These are phyloP conservation scores for Ischnus inquisitorius DNA, from an alignment of 2,888 invertebrate species.

Conservation along the genomic window DNA sequence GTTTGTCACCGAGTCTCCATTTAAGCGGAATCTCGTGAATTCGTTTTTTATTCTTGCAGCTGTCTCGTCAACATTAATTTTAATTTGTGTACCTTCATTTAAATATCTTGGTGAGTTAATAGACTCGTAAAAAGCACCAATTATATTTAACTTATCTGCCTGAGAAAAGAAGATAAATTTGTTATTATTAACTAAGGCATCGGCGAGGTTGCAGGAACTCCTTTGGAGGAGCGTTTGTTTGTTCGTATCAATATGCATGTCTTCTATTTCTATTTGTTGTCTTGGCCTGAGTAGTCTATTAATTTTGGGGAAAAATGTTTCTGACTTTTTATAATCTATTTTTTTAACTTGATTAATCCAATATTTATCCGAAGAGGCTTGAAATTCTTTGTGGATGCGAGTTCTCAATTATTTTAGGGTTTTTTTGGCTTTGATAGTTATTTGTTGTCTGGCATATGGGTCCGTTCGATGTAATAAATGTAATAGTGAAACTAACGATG, in stretches of 20 bases:
- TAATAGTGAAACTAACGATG: background rate
- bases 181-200: background rate
- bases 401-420: background rate
- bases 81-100: background rate
- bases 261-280: background rate
- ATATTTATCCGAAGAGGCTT: background rate
- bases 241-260: background rate
- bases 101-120: background rate
- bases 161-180: background rate
- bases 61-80: too few relatives aligned
- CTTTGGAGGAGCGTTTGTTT: background rate
- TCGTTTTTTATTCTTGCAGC: background rate
- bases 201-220: background rate
- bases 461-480: background rate
- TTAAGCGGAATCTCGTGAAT: background rate
- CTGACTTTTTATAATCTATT: constrained; percentile 11
- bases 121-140: background rate
- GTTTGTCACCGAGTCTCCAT: background rate
- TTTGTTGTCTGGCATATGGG: background rate
- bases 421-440: background rate
- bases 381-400: background rate
- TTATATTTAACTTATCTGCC: background rate
- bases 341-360: constrained; percentile 12
- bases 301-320: constrained; percentile 34
- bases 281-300: constrained; percentile 20